Evolutionary conservation across 2,113 vertebrate species (phyloP).

Genomic region (Amia ocellicauda): DNA sequence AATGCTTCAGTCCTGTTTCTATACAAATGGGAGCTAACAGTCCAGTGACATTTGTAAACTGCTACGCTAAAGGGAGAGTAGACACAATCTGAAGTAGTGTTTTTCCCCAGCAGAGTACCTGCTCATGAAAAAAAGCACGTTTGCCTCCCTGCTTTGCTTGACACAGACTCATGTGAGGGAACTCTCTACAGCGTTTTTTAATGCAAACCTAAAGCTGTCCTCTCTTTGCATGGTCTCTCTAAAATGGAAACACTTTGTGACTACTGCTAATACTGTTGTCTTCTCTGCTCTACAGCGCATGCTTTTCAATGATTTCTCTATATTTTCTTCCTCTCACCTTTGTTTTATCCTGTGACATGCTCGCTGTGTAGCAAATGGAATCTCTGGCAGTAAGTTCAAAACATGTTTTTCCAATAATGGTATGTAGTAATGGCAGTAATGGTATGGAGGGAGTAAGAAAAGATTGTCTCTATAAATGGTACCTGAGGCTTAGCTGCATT

Average conservation of each 20-base stretch:
- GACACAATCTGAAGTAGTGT: neutral
- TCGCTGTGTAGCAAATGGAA: slow-evolving; percentile 99
- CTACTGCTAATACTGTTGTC: slow-evolving; percentile 33
- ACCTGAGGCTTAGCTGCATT: too few relatives aligned
- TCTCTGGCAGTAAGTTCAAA: slow-evolving; percentile 98
- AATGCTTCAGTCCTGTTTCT: neutral
- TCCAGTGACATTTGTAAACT: neutral
- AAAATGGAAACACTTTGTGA: slow-evolving; percentile 19
- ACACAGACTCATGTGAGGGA: slow-evolving; percentile 20
- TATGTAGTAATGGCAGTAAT: slow-evolving; percentile 65
- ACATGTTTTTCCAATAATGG: slow-evolving; percentile 69
- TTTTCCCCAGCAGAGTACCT: slow-evolving; percentile 30
- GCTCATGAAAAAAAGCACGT: slow-evolving; percentile 24
- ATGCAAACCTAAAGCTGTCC: slow-evolving; percentile 4
- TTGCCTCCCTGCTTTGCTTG: slow-evolving; percentile 25
- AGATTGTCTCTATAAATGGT: neutral
- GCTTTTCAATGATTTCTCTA: slow-evolving; percentile 73
- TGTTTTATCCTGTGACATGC: slow-evolving; percentile 86
- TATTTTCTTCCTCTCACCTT: slow-evolving; percentile 79
- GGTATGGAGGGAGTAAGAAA: slow-evolving; percentile 43
- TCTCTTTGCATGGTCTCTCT: slow-evolving; percentile 46
- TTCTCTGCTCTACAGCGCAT: slow-evolving; percentile 71
- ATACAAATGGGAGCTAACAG: neutral
- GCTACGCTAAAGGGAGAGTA: neutral
- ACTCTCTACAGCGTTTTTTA: slow-evolving; percentile 24